Evolutionary conservation across 2,888 invertebrate genomes (phyloP), one percentile per base, ranked within the genome.

Genomic region (Cantharis flavilabris): DNA sequence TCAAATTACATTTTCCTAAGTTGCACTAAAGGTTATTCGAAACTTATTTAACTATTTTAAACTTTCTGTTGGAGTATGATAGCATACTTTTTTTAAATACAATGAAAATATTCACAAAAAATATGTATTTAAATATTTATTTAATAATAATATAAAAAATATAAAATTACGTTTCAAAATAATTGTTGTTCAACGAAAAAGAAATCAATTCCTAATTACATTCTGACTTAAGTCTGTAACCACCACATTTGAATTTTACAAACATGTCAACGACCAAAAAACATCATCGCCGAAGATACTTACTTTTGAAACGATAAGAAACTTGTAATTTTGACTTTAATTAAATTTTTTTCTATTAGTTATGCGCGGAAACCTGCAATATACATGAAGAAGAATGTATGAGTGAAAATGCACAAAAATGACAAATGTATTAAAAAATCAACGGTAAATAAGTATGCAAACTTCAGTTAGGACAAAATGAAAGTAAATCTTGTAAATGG

Each of bases 361-460:
- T 83, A 83, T 84, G 81, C 84, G 83, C 76, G 83, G 81, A 81
- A 82, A 84, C 84, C 85, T 85, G 84, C 77, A 85, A 83, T 76
- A 82, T 71, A 81, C 64, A 78, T 75, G 74, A 77, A 77, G 70
- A 77, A 64, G 49, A 7, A 7, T 49, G n/a, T 49, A 62, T 67
- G 75, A 69, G 75, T 79, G 70, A 76, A 67, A 67, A 67, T 67
- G 65, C 9, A 67, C 18, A 70, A 23, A 63, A 33, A 65, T 65
- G 20, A 65, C 14, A 20, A 7, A 11, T 64, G 18, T 64, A 11
- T 62, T 14, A 14, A n/a, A 62, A 62, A 49, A 18, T 18, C 23
- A 49, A 28, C 63, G 49, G 62, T 65, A 13, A 33, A 13, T 13
- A 13, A 33, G 13, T 33, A 33, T 13, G 33, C 5, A 49, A 49